These are phyloP conservation scores for Montipora foliosa DNA, from an alignment of 64 coral and sea anemone genomes.

Conservation along the genomic window DNA sequence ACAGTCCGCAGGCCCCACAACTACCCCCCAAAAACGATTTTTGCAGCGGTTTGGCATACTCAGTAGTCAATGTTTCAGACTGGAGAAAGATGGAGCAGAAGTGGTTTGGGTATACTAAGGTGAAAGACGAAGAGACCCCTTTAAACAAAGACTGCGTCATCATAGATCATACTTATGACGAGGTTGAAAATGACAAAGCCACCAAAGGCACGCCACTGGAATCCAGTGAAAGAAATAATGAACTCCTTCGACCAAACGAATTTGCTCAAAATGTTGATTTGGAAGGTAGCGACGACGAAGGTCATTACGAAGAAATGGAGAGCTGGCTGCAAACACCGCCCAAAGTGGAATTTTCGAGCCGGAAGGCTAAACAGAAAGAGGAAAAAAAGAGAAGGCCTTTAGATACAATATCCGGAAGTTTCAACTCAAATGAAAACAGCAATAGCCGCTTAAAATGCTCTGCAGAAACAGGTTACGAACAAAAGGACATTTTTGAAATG, in stretches of 20 bases:
- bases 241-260: background rate
- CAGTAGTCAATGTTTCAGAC: conserved; percentile 13
- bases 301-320: background rate
- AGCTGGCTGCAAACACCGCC: background rate
- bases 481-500: no score
- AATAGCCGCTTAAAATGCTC: no score
- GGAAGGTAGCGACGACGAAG: background rate
- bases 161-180: background rate
- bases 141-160: background rate
- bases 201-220: background rate
- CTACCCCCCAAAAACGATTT: background rate
- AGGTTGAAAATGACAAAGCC: background rate
- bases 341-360: background rate
- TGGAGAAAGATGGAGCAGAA: background rate
- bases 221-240: background rate
- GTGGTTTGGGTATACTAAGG: background rate
- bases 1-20: background rate
- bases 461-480: no score
- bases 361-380: background rate
- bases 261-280: background rate
- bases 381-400: background rate
- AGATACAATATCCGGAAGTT: no score
- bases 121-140: no score
- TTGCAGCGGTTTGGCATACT: background rate
- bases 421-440: no score